Evolutionary conservation across 2,113 vertebrate genomes (phyloP).

Genomic region (Brachypodius melanocephalos): DNA sequence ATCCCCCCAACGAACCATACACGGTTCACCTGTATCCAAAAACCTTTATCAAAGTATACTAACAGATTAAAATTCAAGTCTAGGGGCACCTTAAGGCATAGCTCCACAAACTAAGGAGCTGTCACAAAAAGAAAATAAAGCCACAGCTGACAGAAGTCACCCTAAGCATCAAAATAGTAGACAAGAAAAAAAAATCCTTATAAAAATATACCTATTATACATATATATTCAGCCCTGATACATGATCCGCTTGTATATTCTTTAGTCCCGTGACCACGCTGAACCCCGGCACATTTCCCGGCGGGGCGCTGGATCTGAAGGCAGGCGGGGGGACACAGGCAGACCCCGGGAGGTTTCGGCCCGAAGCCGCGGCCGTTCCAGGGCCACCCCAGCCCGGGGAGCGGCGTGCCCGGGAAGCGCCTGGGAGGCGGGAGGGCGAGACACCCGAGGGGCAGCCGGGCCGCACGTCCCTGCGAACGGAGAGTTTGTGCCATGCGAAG

Average conservation of each 20-base stretch:
- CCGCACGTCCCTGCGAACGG: not conserved
- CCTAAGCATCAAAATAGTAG: not conserved
- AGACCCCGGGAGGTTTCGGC: not conserved
- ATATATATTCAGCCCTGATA: not conserved
- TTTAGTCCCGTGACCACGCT: not conserved
- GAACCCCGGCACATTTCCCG: not conserved
- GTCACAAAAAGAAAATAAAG: not conserved
- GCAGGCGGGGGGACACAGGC: not conserved
- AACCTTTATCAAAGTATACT: not conserved
- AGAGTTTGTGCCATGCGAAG: not conserved
- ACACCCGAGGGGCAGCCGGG: not conserved
- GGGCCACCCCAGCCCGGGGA: not conserved
- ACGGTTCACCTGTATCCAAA: not conserved
- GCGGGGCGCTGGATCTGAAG: not conserved
- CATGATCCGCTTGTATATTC: not conserved
- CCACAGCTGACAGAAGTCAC: not conserved
- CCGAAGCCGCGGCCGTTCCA: not conserved
- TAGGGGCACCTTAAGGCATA: not conserved
- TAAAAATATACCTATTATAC: too few species aligned
- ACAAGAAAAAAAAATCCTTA: not conserved
- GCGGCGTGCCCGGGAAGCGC: not conserved
- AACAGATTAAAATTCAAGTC: not conserved
- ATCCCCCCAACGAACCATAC: not conserved
- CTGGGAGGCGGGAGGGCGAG: not conserved
- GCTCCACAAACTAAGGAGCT: not conserved